Evolutionary conservation across 2,888 invertebrate species (phyloP), one percentile per base, ranked within the genome.

Genomic region (Brachypalpus laphriformis): DNA sequence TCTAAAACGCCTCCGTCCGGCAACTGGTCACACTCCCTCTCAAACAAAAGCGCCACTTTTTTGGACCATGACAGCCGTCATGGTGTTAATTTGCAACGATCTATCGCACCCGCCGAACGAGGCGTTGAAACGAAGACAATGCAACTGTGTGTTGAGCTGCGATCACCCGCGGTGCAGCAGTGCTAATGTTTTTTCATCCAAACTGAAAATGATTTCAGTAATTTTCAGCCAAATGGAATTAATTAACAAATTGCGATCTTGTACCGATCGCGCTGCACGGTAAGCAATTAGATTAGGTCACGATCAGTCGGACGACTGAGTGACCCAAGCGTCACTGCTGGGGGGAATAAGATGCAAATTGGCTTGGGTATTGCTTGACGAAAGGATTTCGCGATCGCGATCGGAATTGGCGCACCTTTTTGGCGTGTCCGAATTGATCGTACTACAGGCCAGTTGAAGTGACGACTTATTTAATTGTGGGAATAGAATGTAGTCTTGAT

Each of bases 1-100:
- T 71, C 22, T 20, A 16, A 28, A 49, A 56, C 34, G 61, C 61
- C 70, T 14, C 40, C 61, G 18, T 14, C 28, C 34, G 3, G 5
- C 37, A 34, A 45, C 22, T n/a, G 25, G 14, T 74, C 51, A 9
- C 40, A 40, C 40, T 51, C 72, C 40, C 51, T 28, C 42, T 8
- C 37, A 5, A 63, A 37, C 9, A 31, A 54, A 54, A 78, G 25
- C 47, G 37, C 47, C 28, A 34, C 68, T 40, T 31, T 31, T 20
- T 37, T 4, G 49, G 49, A 34, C 59, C 77, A 25, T 82, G 78
- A 83, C 63, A 75, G 74, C 74, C 49, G 49, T 80, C 63, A 70
- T 65, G 74, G 80, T 75, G 80, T 80, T 74, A 80, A 83, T 83
- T 83, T 70, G 74, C 9, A n/a, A 42, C 78, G 59, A 83, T 83